Evolutionary conservation across 2,888 invertebrate species (phyloP).

Genomic region (Eristalis intricaria): DNA sequence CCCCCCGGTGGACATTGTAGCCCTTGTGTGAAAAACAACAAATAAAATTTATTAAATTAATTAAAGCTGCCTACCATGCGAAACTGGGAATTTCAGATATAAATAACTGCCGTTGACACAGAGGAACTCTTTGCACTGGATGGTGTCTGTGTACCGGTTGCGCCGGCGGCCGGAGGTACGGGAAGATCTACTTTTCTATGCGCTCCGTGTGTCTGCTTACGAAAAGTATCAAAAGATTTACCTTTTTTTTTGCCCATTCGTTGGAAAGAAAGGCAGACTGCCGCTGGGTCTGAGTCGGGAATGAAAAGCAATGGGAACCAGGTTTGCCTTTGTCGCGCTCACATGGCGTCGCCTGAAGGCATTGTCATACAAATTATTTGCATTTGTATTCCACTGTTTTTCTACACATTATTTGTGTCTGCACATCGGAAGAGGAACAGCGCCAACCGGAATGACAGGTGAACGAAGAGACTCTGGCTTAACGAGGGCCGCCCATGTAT

Average conservation of each 20-base stretch:
- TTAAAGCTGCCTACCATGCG: conserved; percentile 25
- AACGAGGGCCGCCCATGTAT: conserved; percentile 15
- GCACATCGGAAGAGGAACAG: conserved; percentile 10
- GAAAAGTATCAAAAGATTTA: conserved; percentile 9
- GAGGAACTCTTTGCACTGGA: background rate
- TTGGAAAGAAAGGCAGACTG: background rate
- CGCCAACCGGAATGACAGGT: conserved; percentile 18
- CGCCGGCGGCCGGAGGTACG: background rate
- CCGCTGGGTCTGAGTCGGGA: background rate
- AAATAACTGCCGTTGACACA: conserved; percentile 44
- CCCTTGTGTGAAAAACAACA: conserved; percentile 13
- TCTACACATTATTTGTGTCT: background rate
- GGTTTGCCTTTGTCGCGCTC: conserved; percentile 11
- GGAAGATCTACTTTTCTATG: background rate
- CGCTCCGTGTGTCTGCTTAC: conserved; percentile 6
- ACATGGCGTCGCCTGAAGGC: background rate
- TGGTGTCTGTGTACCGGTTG: background rate
- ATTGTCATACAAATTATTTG: conserved; percentile 59
- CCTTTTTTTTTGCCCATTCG: background rate
- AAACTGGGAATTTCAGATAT: conserved; percentile 11
- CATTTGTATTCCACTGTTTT: conserved; percentile 36
- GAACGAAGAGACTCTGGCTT: background rate
- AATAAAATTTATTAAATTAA: conserved; percentile 57
- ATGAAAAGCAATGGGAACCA: conserved; percentile 12
- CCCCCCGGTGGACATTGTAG: conserved; percentile 1